Percentiles rank a stretch among this genome's conserved stretches.
phyloP scores from a whole-genome alignment of 1,140 invertebrate genomes.

The Trigoniulus corallinus region DNA sequence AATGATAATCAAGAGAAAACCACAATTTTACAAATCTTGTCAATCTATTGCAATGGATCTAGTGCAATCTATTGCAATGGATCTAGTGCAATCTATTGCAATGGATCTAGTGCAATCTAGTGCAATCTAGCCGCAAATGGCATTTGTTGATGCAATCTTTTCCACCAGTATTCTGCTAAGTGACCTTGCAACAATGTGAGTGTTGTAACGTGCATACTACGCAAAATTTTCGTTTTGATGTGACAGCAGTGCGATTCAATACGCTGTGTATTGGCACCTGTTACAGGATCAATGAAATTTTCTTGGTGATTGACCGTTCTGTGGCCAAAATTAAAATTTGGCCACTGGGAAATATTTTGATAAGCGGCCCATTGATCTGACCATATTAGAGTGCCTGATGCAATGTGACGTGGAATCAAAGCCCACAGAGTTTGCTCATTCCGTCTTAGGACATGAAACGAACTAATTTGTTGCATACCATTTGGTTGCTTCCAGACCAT shows the following conservation, averaged over 20 bases:
- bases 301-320: neutral
- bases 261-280: neutral
- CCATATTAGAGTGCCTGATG: neutral
- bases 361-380: too few relatives aligned
- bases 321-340: neutral
- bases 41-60: too few relatives aligned
- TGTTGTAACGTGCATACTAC: constrained; percentile 1
- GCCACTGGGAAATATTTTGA: neutral
- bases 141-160: too few relatives aligned
- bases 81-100: too few relatives aligned
- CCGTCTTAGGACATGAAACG: neutral
- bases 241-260: neutral
- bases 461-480: neutral
- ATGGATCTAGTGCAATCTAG: too few relatives aligned
- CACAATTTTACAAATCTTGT: too few relatives aligned
- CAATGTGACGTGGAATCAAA: neutral
- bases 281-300: neutral
- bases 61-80: too few relatives aligned
- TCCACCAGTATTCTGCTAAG: neutral
- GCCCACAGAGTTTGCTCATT: neutral
- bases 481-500: neutral
- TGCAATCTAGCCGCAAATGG: too few relatives aligned
- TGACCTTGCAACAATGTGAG: neutral
- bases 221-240: constrained; percentile 2
- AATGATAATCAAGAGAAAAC: too few relatives aligned